Evolutionary conservation across 2,797 vertebrate species (phyloP).

Genomic region (Sebastes steindachneri): DNA sequence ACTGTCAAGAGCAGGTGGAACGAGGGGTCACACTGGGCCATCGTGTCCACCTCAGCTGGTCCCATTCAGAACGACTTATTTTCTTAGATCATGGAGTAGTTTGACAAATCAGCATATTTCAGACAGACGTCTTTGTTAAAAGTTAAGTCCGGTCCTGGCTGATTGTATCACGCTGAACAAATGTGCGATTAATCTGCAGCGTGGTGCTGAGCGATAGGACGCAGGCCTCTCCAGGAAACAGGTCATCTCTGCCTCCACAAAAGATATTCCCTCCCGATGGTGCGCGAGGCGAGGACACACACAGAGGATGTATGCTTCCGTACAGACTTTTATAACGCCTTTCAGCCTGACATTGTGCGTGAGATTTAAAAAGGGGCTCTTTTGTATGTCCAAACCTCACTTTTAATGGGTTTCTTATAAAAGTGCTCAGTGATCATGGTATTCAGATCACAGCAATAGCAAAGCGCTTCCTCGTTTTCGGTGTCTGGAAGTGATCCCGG

Average conservation of each 20-base stretch:
- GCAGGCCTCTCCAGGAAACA: constrained; percentile 40
- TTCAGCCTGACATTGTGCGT: constrained; percentile 78
- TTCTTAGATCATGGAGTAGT: constrained; percentile 43
- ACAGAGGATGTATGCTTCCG: constrained; percentile 65
- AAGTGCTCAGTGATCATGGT: constrained; percentile 83
- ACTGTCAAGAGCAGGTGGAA: constrained; percentile 75
- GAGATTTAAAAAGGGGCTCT: constrained; percentile 80
- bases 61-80: constrained; percentile 45
- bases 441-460: constrained; percentile 83
- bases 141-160: constrained; percentile 55
- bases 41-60: constrained; percentile 66
- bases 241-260: constrained; percentile 52
- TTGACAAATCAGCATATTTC: constrained; percentile 67
- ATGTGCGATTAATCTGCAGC: constrained; percentile 69
- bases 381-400: constrained; percentile 85
- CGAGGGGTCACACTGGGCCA: constrained; percentile 63
- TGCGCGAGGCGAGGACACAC: constrained; percentile 56
- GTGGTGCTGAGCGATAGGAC: constrained; percentile 43
- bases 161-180: constrained; percentile 62
- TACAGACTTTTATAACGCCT: constrained; percentile 75
- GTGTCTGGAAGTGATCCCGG: constrained; percentile 84
- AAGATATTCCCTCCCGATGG: constrained; percentile 42
- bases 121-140: constrained; percentile 62
- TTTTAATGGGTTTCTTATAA: constrained; percentile 84
- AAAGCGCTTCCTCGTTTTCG: constrained; percentile 77